These are phyloP conservation scores for Malurus cyaneus DNA, from an alignment of 2,113 vertebrate species.

Conservation along the genomic window DNA sequence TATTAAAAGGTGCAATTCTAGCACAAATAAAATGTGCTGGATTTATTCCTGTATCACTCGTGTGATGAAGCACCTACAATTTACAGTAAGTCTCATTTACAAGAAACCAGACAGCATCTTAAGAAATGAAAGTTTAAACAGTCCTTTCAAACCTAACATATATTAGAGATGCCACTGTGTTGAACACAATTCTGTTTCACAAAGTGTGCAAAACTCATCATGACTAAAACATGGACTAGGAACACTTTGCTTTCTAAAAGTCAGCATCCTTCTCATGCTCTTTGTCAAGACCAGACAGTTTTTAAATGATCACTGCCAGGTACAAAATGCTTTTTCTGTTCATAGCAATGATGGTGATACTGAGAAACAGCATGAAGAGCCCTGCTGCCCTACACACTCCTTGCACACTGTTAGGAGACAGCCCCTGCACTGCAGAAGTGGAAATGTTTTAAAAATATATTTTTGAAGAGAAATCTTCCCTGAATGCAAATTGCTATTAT, in stretches of 20 bases:
- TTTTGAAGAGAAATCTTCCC: background rate
- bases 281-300: background rate
- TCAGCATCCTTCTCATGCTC: background rate
- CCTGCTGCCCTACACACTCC: fast-evolving
- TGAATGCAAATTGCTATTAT: background rate
- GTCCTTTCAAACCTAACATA: background rate
- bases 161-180: background rate
- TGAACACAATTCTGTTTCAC: background rate
- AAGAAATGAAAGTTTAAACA: background rate
- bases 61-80: background rate
- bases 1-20: background rate
- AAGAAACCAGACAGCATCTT: background rate
- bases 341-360: background rate
- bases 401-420: background rate
- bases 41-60: background rate
- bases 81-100: background rate
- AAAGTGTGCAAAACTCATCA: background rate
- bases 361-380: background rate
- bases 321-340: background rate
- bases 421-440: background rate
- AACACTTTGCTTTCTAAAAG: background rate
- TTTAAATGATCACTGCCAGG: background rate
- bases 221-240: background rate
- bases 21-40: background rate
- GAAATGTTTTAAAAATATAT: background rate